A percentile compares a stretch with the other conserved stretches of the same genome.
Conservation (phyloP, 2,113 vertebrate species). For the Gallinago jamesoni region DNA sequence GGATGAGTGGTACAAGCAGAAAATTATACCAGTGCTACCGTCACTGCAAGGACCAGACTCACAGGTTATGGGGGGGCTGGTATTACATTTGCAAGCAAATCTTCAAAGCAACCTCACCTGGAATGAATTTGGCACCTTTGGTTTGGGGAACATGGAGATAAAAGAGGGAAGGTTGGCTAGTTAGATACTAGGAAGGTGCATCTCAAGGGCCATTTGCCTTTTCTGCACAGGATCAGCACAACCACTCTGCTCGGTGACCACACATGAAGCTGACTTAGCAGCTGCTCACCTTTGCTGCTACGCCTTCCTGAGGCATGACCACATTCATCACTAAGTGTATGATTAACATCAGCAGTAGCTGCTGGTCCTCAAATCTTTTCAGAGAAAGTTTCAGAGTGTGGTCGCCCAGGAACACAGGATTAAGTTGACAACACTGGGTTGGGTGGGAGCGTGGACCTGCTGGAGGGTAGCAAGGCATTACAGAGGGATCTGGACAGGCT, state of each 20-base stretch:
- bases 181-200: background rate
- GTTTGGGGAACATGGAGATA: background rate
- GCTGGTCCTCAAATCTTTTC: background rate
- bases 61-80: background rate
- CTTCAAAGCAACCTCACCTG: background rate
- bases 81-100: background rate
- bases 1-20: background rate
- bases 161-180: background rate
- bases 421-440: too few relatives aligned
- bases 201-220: background rate
- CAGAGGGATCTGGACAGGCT: too few relatives aligned
- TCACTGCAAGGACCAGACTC: background rate
- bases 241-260: background rate
- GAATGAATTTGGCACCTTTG: background rate
- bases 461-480: too few relatives aligned
- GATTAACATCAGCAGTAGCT: background rate
- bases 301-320: background rate
- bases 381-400: background rate
- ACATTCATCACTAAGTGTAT: accelerated
- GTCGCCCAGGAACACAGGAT: background rate
- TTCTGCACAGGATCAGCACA: background rate
- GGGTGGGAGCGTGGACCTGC: too few relatives aligned
- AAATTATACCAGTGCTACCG: background rate
- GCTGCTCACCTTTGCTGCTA: background rate
- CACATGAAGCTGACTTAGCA: background rate